Evolutionary conservation across 2,797 vertebrate species (phyloP), one percentile per base, ranked within the genome.

Genomic region (Melanotaenia nigrans): DNA sequence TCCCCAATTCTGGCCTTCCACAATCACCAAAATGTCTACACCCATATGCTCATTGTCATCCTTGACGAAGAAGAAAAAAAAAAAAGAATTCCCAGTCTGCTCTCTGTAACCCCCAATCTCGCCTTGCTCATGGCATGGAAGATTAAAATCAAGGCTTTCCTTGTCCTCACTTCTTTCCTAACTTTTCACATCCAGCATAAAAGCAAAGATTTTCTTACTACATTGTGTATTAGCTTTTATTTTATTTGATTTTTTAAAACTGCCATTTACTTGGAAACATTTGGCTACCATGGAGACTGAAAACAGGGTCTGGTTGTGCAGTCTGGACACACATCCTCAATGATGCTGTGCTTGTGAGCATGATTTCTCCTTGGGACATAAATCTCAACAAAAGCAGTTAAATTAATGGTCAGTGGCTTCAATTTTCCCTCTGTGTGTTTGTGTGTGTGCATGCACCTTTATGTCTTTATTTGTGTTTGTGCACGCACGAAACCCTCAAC

Each of bases 341-440:
- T 66, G 73, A 82, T 62, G 60, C 71, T 67, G 67, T 4, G 24
- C 51, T 64, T 78, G 51, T 72, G 75, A 85, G 87, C 73, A 77
- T 75, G 62, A 86, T 84, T 90, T 84, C 70, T 84, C 61, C 69
- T 55, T 56, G 30, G 22, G 55, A 81, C 2, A 53, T 90, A 84
- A 90, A 87, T 90, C 81, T 71, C 25, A 56, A 82, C 73, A 88
- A 85, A 87, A 81, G 77, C 77, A 80, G 75, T 86, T 73, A 88
- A 89, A 85, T 91, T 79, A 89, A 88, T 81, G 82, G 80, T 68
- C 84, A 80, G 72, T 81, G 65, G 75, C 77, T 85, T 78, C 62
- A 79, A 75, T 54, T 68, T 73, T 79, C 16, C 4, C 20, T 58
- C 1, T 28, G 16, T 35, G 35, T 71, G 10, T 33, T 7, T 35